Base-by-base conservation (phyloP, 2,888 invertebrate genomes). In the Nomada fabriciana region DNA sequence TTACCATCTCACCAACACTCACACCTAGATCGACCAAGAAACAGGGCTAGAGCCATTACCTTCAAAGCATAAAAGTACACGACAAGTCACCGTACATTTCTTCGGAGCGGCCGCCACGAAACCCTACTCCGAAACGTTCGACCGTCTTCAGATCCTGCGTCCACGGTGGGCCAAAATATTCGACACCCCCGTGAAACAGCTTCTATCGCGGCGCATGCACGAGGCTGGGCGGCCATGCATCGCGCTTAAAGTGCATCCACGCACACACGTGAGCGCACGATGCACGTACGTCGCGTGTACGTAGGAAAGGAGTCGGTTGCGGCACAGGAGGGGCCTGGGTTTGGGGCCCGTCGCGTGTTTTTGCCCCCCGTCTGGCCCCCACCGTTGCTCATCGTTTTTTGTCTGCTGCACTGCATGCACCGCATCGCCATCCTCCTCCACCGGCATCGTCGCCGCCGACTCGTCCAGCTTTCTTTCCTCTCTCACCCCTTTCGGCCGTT, bases 281-380 rank as follows among this genome's bases (percentile, higher is more conserved):
- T 23, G 67, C n/a, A 43, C 36, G 36, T 36, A 55, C 50, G 23
- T 52, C 47, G 59, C 76, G 78, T 71, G 57, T 71, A 82, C 76
- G 83, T 64, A 53, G 72, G 55, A 82, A 83, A 81, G 81, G 82
- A 86, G 88, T 85, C 84, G 88, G 86, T 88, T 88, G 85, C 74
- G 52, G 82, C 60, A 60, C 80, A 76, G 89, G 78, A 85, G 88
- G 88, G 89, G 86, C 88, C 84, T 82, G 88, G 90, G 89, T 91
- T 90, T 90, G 89, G 90, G 91, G 88, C 91, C 90, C 89, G 90
- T 91, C 90, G 90, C 90, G 89, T 91, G 91, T 91, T 91, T 91
- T 91, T 91, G 91, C 90, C 91, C 91, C 91, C 90, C 90, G 91
- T 91, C 91, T 91, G 91, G 91, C 86, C 90, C 91, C 91, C 91